Evolutionary conservation across 2,888 invertebrate genomes (phyloP).

Genomic region (Drosophila mimica): DNA sequence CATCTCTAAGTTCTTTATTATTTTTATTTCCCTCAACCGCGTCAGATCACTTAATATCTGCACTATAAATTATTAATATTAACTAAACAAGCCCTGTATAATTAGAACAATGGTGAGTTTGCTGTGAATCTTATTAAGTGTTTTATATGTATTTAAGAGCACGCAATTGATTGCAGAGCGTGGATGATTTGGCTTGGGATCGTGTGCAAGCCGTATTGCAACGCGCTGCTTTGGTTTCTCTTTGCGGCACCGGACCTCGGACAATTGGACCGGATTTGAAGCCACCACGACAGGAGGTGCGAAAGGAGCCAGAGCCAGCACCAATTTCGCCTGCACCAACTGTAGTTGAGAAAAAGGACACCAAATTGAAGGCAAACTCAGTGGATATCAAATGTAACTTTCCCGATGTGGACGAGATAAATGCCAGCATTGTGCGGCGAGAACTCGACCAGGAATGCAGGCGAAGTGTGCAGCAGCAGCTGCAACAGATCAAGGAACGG

Average conservation of each 20-base stretch:
- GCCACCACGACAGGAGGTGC: constrained; percentile 12
- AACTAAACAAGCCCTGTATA: neutral
- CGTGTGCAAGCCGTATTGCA: constrained; percentile 54
- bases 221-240: constrained; percentile 57
- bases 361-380: too few relatives aligned
- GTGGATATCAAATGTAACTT: constrained; percentile 50
- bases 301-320: neutral
- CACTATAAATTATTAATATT: neutral
- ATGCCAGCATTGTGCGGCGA: constrained; percentile 66
- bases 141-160: neutral
- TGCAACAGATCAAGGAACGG: constrained; percentile 45
- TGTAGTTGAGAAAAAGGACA: neutral
- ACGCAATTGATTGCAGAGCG: constrained; percentile 45
- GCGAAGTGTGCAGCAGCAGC: constrained; percentile 57
- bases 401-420: constrained; percentile 61
- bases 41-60: neutral
- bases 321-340: neutral
- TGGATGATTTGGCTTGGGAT: constrained; percentile 45
- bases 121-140: neutral
- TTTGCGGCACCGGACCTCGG: constrained; percentile 62
- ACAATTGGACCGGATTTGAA: constrained; percentile 75
- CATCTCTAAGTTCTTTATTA: constrained; percentile 2
- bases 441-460: constrained; percentile 72
- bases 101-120: constrained; percentile 36
- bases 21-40: constrained; percentile 1